Evolutionary conservation across 2,113 vertebrate species (phyloP).

Genomic region (Leiothrix lutea): DNA sequence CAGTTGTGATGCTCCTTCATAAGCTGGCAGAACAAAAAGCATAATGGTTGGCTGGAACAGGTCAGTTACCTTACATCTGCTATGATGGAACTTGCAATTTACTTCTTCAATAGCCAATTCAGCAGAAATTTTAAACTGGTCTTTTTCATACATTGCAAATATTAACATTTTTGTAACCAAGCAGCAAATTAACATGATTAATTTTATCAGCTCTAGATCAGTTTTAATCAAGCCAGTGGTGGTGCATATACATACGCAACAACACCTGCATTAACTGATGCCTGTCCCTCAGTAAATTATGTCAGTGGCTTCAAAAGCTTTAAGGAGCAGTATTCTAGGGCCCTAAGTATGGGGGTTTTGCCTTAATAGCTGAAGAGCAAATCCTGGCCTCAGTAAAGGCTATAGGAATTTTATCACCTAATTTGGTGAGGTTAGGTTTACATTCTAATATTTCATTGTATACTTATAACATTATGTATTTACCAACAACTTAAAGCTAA

Average conservation of each 20-base stretch:
- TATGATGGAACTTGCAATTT: slow-evolving; percentile 69
- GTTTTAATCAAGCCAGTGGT: slow-evolving; percentile 43
- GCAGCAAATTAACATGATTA: slow-evolving; percentile 32
- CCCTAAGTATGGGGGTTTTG: background rate
- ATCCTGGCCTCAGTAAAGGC: background rate
- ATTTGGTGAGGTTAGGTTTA: background rate
- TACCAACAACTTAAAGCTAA: background rate
- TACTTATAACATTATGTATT: background rate
- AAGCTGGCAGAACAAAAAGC: slow-evolving; percentile 82
- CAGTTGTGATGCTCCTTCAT: slow-evolving; percentile 83
- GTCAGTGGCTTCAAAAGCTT: background rate
- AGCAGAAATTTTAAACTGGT: background rate
- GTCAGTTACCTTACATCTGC: slow-evolving; percentile 84
- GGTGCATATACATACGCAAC: background rate
- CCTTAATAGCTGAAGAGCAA: background rate
- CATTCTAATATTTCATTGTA: background rate
- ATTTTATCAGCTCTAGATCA: slow-evolving; percentile 18
- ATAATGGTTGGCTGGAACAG: slow-evolving; percentile 84
- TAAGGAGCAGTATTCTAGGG: background rate
- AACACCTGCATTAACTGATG: slow-evolving; percentile 61
- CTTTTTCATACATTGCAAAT: slow-evolving; percentile 52
- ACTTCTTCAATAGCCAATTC: slow-evolving; percentile 69
- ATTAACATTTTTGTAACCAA: slow-evolving; percentile 48
- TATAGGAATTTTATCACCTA: background rate
- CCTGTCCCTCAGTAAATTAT: slow-evolving; percentile 41